Evolutionary conservation across 2,113 vertebrate genomes (phyloP).

Genomic region (Macaca mulatta): DNA sequence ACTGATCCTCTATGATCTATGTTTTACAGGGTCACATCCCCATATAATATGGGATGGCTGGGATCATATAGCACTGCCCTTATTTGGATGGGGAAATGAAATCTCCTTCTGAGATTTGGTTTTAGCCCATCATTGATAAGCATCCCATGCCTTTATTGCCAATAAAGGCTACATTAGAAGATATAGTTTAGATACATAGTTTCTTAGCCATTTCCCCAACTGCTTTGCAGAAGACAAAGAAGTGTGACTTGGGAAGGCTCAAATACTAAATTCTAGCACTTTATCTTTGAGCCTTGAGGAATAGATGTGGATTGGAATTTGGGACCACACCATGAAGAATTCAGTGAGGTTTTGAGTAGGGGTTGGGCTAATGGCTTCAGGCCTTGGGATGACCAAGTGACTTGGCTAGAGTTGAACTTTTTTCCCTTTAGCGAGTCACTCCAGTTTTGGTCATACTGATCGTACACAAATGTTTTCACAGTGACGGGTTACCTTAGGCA

Average conservation of each 20-base stretch:
- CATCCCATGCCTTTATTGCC: not conserved
- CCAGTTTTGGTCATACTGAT: not conserved
- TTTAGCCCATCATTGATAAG: not conserved
- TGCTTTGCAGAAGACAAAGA: not conserved
- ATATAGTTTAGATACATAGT: too few species aligned
- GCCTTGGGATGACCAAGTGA: not conserved
- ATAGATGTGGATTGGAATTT: not conserved
- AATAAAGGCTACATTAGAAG: too few species aligned
- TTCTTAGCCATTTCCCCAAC: too few species aligned
- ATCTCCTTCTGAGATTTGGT: not conserved
- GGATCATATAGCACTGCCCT: not conserved
- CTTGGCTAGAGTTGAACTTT: not conserved
- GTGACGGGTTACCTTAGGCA: not conserved
- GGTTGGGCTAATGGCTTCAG: not conserved
- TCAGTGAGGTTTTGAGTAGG: not conserved
- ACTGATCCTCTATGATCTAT: too few species aligned
- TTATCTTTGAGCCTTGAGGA: not conserved
- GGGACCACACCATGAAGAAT: rapidly evolving
- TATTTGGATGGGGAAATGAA: too few species aligned
- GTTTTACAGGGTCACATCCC: not conserved
- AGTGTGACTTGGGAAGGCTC: not conserved
- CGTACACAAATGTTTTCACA: not conserved
- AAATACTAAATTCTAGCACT: not conserved
- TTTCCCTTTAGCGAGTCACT: not conserved
- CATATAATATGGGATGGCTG: rapidly evolving